These are phyloP conservation scores for Montipora capricornis DNA, from an alignment of 64 coral and sea anemone species.

Conservation along the genomic window DNA sequence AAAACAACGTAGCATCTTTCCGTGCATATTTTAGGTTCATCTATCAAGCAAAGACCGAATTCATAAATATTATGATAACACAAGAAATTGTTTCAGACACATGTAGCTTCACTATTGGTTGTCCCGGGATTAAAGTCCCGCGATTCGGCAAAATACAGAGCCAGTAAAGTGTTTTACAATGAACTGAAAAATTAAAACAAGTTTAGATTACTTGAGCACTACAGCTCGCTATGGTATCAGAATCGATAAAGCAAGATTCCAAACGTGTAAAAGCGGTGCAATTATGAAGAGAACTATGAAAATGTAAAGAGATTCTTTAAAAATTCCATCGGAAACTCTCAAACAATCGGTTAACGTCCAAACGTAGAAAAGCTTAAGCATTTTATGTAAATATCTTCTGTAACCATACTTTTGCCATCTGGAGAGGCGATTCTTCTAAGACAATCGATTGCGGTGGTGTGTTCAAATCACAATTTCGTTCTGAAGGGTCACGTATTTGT, in stretches of 20 bases:
- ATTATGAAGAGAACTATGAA: not conserved
- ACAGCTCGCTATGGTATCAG: not conserved
- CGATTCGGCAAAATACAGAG: not conserved
- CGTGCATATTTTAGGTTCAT: not conserved
- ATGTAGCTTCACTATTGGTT: not conserved
- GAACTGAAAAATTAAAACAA: conserved; percentile 24
- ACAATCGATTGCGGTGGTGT: not conserved
- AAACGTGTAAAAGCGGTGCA: not conserved
- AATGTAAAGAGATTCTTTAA: not conserved
- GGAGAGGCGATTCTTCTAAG: conserved; percentile 2
- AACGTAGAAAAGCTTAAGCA: not conserved
- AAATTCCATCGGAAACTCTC: not conserved
- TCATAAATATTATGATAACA: conserved; percentile 6
- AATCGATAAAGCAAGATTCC: not conserved
- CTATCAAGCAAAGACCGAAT: not conserved
- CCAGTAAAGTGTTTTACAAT: conserved; percentile 25
- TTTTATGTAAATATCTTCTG: conserved; percentile 40
- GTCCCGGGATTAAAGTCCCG: not conserved
- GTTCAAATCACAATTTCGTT: conserved; percentile 14
- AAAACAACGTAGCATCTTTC: not conserved
- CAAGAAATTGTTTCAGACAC: not conserved
- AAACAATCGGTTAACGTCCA: not conserved
- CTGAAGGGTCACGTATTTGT: not conserved
- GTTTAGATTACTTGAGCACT: not conserved
- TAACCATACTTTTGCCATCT: conserved; percentile 18